Percentiles rank a stretch among this genome's conserved stretches.
Evolutionary conservation across 2,888 invertebrate species (phyloP).

Genomic region (Chloroclystis v-ata): DNA sequence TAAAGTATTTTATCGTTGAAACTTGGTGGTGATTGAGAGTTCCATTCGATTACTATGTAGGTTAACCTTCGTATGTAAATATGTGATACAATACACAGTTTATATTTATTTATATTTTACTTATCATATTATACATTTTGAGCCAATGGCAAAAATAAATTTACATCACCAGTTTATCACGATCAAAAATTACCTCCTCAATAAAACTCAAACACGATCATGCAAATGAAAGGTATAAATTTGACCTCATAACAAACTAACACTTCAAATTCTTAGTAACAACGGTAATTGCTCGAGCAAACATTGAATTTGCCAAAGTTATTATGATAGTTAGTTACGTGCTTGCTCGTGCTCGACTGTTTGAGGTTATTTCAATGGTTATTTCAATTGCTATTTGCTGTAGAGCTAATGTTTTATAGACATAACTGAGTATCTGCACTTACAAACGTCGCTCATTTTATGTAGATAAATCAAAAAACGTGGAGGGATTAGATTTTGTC

Average conservation of each 20-base stretch:
- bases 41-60: too few relatives aligned
- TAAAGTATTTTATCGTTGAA: too few relatives aligned
- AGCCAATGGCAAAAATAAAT: too few relatives aligned
- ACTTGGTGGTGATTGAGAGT: too few relatives aligned
- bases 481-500: too few relatives aligned
- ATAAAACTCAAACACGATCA: neutral
- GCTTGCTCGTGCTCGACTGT: constrained; percentile 47
- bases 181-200: neutral
- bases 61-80: too few relatives aligned
- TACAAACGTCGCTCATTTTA: neutral
- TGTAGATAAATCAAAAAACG: too few relatives aligned
- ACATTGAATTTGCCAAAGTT: constrained; percentile 17
- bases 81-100: too few relatives aligned
- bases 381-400: constrained; percentile 48
- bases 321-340: constrained; percentile 35
- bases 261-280: constrained; percentile 15
- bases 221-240: neutral
- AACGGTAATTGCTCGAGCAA: constrained; percentile 12
- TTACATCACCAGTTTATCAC: too few relatives aligned
- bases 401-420: constrained; percentile 2
- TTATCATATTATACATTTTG: too few relatives aligned
- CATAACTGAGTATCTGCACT: too few relatives aligned
- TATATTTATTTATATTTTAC: too few relatives aligned
- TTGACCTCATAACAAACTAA: constrained; percentile 10
- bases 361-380: constrained; percentile 55